phyloP scores from a whole-genome alignment of 2,797 vertebrate genomes.

The Enteromius treurensis region DNA sequence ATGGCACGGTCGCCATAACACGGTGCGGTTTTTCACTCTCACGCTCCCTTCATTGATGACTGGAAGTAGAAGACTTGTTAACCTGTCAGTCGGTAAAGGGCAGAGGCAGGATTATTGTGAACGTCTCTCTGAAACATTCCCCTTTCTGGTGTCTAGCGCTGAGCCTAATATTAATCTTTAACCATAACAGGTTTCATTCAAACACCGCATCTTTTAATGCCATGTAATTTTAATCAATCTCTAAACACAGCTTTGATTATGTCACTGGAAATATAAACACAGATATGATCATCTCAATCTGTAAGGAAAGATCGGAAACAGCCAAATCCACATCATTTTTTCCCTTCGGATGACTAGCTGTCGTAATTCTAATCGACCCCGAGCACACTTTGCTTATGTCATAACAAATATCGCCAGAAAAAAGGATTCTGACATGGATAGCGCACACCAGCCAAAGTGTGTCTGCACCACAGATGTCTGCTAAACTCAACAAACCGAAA shows the following conservation, averaged over 20 bases:
- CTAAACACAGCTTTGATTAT: neutral
- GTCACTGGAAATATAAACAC: neutral
- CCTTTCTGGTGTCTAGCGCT: slow-evolving; percentile 30
- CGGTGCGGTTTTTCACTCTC: slow-evolving; percentile 44
- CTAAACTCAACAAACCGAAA: slow-evolving; percentile 8
- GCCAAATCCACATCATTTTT: neutral
- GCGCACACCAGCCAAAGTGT: neutral
- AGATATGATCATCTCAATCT: neutral
- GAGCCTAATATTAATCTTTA: slow-evolving; percentile 27
- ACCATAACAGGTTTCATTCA: slow-evolving; percentile 2
- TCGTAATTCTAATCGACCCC: neutral
- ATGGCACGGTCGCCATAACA: slow-evolving; percentile 56
- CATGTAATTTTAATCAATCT: neutral
- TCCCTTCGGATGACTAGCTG: neutral
- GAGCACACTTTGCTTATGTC: neutral
- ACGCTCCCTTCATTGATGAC: slow-evolving; percentile 46
- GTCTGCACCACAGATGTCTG: neutral
- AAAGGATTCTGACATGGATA: neutral
- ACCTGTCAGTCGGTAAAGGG: slow-evolving; percentile 66
- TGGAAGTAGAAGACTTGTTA: slow-evolving; percentile 64
- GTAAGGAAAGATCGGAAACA: neutral
- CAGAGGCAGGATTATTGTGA: slow-evolving; percentile 52
- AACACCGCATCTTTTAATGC: neutral
- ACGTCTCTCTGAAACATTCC: slow-evolving; percentile 42
- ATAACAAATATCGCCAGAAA: neutral